Evolutionary conservation across 2,113 vertebrate genomes (phyloP), one percentile per base, ranked within the genome.

Genomic region (Columba livia): DNA sequence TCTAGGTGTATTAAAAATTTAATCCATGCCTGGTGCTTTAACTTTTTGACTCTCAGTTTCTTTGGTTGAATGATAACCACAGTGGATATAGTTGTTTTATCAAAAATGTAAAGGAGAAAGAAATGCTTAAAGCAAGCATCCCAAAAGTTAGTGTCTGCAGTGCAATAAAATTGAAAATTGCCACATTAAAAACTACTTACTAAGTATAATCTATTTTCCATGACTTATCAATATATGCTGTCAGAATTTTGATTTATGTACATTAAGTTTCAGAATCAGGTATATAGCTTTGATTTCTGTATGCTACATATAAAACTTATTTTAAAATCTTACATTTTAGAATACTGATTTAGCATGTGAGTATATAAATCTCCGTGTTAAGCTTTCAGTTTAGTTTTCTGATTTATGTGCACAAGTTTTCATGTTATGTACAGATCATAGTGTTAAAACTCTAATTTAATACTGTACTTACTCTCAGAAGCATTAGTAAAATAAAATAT

Each of bases 281-380:
- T 95, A 90, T 69, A 94, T 88, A 91, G 70, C 61, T 84, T 74
- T 97, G 86, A 98, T 98, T 97, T 97, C 97, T 97, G 85, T 18
- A 62, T 89, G 72, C 66, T 96, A 86, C 72, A 88, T 86, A 86
- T 85, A 97, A 97, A 98, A 97, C 73, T 97, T 96, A 69, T 62
- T 97, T 96, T 34, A 97, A 96, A 97, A 96, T 93, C 54, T 75
- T 87, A 94, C 94, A 96, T 85, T 97, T 97, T 70, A 96, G 95
- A 94, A 75, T 90, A 92, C 56, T 95, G 88, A 97, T 97, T 97
- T 97, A 96, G 67, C 96, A 74, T 91, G 71, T 93, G 92, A 96
- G 85, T 97, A 92, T 90, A 96, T 97, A 97, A 98, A 98, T 98
- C 91, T 97, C 94, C 79, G 83, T 83, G 80, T 96, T 96, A 97